Base-by-base conservation (phyloP, 2,888 invertebrate genomes). In the Ligdia adustata region DNA sequence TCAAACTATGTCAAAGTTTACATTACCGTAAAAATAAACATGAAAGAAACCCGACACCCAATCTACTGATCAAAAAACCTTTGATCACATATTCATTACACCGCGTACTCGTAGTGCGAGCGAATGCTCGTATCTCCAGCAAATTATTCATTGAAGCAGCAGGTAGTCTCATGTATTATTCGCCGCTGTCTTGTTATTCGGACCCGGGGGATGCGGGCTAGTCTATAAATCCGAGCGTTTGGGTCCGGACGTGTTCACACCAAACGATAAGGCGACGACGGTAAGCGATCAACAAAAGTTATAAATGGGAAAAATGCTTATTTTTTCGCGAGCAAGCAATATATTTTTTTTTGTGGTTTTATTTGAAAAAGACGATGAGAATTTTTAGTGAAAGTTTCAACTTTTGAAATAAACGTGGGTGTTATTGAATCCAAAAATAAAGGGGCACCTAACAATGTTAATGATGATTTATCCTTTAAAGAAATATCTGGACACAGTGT, bases 1-100 rank as follows among this genome's bases (percentile, higher is more conserved):
- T 26, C 15, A 12, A 18, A 13, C 16, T 2, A 15, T 22, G 1
- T 4, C 3, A 16, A 28, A 11, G 15, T 26, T 12, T 14, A 26
- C 28, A 15, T 7, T 2, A 12, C 14, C 18, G 26, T 28, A 28
- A 28, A 18, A 12, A 38, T 28, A 24, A 33, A 15, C 29, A 29
- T 18, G 18, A 34, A 5, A 34, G 35, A 7, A 37, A 16, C 27
- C 24, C 16, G 16, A 9, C 24, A 31, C 28, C 16, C 46, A 47
- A 42, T 43, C 31, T 9, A 40, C 9, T 41, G 34, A 55, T 46
- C 46, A 50, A 50, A 39, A 46, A 44, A 38, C 32, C 51, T 55
- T 58, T 58, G 56, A 59, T 59, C 52, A 38, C 42, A 38, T 56
- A 59, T 56, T 59, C 56, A 59, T 59, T 54, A 56, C 39, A 44